phyloP scores from a whole-genome alignment of 2,113 vertebrate species.

The Bubalus kerabau region DNA sequence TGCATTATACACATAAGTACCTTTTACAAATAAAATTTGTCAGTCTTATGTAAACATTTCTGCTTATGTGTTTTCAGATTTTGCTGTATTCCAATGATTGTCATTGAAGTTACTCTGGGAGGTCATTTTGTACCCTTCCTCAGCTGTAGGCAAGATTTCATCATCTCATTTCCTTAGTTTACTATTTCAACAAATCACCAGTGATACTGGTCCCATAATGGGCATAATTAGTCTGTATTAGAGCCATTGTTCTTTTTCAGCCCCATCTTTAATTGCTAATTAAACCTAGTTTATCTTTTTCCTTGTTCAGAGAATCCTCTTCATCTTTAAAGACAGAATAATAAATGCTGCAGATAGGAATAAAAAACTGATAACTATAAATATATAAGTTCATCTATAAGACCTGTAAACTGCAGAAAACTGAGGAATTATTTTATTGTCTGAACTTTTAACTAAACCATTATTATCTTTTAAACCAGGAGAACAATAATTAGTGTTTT shows the following conservation, averaged over 20 bases:
- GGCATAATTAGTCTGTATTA: not conserved
- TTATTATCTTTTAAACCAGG: not conserved
- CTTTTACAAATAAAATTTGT: not conserved
- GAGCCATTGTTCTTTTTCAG: not conserved
- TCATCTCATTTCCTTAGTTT: not conserved
- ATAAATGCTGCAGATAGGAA: not conserved
- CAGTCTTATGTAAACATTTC: not conserved
- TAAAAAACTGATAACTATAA: not conserved
- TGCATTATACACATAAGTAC: not conserved
- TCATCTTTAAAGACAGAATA: slow-evolving; percentile 17
- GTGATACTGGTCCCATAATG: not conserved
- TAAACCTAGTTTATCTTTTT: not conserved
- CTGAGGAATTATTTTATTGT: not conserved
- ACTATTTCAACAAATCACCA: not conserved
- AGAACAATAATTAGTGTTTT: not conserved
- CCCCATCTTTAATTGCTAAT: not conserved
- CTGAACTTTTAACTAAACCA: not conserved
- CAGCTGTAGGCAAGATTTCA: not conserved
- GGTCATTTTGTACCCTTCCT: not conserved
- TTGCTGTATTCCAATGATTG: not conserved
- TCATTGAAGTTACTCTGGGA: not conserved
- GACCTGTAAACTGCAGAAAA: not conserved
- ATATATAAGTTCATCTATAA: not conserved
- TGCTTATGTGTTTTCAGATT: not conserved
- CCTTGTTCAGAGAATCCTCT: not conserved